A percentile compares a stretch with the other conserved stretches of the same genome.
phyloP scores from a whole-genome alignment of 2,113 vertebrate genomes.

The Mionectes macconnelli region DNA sequence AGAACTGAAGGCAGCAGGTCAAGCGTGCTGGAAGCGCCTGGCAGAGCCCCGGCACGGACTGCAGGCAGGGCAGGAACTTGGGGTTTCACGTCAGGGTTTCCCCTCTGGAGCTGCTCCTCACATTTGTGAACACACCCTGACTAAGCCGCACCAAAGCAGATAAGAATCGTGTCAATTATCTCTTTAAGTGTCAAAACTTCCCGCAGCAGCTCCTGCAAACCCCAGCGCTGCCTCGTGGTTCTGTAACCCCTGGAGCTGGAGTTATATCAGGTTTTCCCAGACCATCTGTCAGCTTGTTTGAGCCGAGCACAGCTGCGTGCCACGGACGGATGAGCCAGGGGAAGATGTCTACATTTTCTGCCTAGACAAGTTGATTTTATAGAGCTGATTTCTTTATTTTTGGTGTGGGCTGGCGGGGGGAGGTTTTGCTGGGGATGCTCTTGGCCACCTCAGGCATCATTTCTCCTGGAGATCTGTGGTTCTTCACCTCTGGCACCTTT shows the following conservation, averaged over 20 bases:
- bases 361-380: background rate
- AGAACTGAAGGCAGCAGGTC: slow-evolving; percentile 25
- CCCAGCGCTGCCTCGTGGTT: background rate
- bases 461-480: background rate
- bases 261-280: background rate
- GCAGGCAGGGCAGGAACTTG: background rate
- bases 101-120: fast-evolving
- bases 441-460: background rate
- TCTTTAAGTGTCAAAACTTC: background rate
- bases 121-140: fast-evolving
- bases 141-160: background rate
- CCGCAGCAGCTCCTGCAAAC: fast-evolving
- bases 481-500: background rate
- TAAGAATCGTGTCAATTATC: background rate
- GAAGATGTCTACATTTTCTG: background rate
- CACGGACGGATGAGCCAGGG: background rate
- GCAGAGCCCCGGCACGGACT: background rate
- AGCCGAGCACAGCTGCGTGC: background rate
- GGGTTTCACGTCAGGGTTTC: background rate
- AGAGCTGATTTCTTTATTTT: background rate
- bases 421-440: background rate
- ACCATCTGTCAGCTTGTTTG: slow-evolving; percentile 28
- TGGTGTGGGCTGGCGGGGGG: too few relatives aligned
- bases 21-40: background rate
- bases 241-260: background rate